A percentile compares a stretch with the other conserved stretches of the same genome.
Evolutionary conservation across 2,113 vertebrate genomes (phyloP).

Genomic region (Coturnix japonica): DNA sequence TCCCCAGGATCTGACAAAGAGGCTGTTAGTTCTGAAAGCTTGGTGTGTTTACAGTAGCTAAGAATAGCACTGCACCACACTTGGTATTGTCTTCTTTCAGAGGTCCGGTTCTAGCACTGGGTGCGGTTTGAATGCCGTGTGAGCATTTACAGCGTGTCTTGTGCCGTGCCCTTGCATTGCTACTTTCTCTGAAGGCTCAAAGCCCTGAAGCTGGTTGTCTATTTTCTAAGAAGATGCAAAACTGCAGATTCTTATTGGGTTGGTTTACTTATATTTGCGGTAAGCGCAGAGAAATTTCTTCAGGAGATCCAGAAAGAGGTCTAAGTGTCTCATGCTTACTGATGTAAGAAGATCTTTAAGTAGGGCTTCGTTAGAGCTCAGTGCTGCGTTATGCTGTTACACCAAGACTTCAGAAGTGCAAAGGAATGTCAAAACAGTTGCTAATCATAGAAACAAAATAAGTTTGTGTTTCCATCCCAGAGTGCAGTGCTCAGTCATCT

Average conservation of each 20-base stretch:
- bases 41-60: neutral
- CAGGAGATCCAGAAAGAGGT: neutral
- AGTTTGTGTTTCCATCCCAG: neutral
- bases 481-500: neutral
- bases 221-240: neutral
- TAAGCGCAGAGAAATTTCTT: neutral
- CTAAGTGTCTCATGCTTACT: neutral
- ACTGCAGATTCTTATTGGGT: neutral
- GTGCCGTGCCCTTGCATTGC: neutral
- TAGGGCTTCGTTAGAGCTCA: neutral
- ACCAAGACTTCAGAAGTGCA: neutral
- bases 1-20: constrained; percentile 21
- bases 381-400: neutral
- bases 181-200: neutral
- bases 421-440: neutral
- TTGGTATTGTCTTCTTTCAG: neutral
- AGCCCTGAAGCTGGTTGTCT: neutral
- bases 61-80: neutral
- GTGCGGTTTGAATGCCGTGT: neutral
- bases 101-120: neutral
- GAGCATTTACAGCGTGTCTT: neutral
- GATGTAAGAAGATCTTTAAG: neutral
- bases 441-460: neutral
- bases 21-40: constrained; percentile 19
- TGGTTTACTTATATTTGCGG: neutral